Evolutionary conservation across 2,797 vertebrate genomes (phyloP).

Genomic region (Brachyrhaphis roseni): DNA sequence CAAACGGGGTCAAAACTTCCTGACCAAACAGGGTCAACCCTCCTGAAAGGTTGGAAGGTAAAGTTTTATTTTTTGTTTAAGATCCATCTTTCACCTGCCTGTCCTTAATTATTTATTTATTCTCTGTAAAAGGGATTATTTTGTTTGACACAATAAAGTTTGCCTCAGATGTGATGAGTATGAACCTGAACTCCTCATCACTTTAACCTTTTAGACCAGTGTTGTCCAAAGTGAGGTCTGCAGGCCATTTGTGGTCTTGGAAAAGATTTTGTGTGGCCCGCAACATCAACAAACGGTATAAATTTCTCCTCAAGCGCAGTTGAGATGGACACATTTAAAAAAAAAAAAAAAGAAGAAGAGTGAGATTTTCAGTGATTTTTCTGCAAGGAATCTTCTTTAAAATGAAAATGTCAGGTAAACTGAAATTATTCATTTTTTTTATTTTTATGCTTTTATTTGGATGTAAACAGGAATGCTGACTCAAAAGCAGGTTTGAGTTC

Average conservation of each 20-base stretch:
- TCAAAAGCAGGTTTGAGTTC: background rate
- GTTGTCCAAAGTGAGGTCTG: background rate
- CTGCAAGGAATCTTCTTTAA: background rate
- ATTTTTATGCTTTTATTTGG: background rate
- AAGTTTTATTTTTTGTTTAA: background rate
- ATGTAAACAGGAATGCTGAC: background rate
- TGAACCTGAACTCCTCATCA: background rate
- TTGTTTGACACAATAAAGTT: background rate
- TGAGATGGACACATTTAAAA: background rate
- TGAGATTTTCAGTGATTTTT: background rate
- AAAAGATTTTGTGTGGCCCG: background rate
- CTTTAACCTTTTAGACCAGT: slow-evolving; percentile 17
- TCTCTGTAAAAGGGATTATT: background rate
- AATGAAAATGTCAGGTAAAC: background rate
- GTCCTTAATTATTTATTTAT: background rate
- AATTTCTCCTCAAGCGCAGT: background rate
- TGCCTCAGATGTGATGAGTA: background rate
- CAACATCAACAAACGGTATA: background rate
- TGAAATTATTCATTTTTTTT: background rate
- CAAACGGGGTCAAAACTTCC: background rate
- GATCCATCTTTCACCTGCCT: background rate
- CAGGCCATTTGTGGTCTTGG: background rate
- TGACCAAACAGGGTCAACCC: background rate
- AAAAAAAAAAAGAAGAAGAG: background rate
- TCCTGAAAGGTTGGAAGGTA: background rate